These are phyloP conservation scores for Psix sp. DNA, from an alignment of 1,140 invertebrate species.

Conservation along the genomic window DNA sequence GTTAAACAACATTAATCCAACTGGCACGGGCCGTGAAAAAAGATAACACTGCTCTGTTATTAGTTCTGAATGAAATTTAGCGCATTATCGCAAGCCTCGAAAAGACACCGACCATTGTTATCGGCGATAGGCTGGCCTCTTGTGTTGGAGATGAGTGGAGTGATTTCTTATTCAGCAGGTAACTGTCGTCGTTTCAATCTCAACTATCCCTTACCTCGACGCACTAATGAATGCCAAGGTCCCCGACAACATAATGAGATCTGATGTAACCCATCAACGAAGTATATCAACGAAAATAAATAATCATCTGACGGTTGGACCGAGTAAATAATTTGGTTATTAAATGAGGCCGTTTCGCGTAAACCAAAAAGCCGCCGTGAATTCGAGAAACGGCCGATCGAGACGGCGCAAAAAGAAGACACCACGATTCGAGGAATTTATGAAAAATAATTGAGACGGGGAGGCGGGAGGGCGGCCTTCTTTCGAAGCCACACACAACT, in stretches of 20 bases:
- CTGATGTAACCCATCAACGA: conserved; percentile 28
- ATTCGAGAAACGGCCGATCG: conserved; percentile 50
- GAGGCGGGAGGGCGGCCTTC: conserved; percentile 37
- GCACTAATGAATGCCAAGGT: conserved; percentile 49
- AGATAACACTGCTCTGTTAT: conserved; percentile 8
- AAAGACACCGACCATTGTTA: conserved; percentile 25
- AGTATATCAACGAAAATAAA: conserved; percentile 38
- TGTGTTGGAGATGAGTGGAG: conserved; percentile 35
- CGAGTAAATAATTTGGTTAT: conserved; percentile 31
- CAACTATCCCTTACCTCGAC: conserved; percentile 9
- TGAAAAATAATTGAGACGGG: conserved; percentile 60
- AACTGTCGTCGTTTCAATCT: conserved; percentile 38
- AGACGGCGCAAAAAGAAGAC: conserved; percentile 45
- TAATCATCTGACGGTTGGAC: conserved; percentile 13
- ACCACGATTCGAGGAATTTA: conserved; percentile 57
- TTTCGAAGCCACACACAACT: conserved; percentile 61
- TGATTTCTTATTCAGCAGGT: conserved; percentile 51
- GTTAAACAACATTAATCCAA: no score
- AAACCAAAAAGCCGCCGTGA: conserved; percentile 29
- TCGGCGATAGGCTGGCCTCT: conserved; percentile 19
- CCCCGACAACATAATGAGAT: conserved; percentile 30
- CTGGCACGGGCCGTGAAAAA: background rate
- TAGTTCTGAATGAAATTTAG: conserved; percentile 19
- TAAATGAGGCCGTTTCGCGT: conserved; percentile 34
- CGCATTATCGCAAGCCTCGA: conserved; percentile 8